These are phyloP conservation scores for Bryconaethiops microstoma DNA, from an alignment of 2,797 vertebrate genomes.

Conservation along the genomic window DNA sequence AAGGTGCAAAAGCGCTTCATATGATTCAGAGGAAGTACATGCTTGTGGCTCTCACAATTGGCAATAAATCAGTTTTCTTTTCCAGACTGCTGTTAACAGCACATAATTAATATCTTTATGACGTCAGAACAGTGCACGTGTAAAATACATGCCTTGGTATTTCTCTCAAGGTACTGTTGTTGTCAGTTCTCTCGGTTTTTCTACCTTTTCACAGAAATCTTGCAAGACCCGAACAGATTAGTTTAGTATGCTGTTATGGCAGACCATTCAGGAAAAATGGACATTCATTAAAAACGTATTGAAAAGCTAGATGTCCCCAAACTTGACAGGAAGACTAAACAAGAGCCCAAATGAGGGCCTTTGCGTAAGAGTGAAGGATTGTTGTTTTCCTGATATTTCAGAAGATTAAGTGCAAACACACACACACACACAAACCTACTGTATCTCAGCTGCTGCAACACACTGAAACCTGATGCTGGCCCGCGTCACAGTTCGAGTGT, in stretches of 20 bases:
- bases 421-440: slow-evolving; percentile 24
- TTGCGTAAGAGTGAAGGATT: neutral
- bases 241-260: neutral
- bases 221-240: neutral
- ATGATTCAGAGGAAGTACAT: too few species aligned
- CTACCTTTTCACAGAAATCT: too few species aligned
- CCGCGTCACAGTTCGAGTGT: slow-evolving; percentile 37
- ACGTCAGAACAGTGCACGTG: too few species aligned
- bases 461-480: slow-evolving; percentile 41
- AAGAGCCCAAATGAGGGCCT: neutral
- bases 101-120: too few species aligned
- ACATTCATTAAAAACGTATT: neutral
- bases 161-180: too few species aligned
- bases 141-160: too few species aligned
- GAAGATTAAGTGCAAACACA: slow-evolving; percentile 28
- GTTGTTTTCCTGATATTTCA: slow-evolving; percentile 21
- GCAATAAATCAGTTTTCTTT: too few species aligned
- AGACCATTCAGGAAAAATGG: neutral
- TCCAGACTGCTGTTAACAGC: too few species aligned
- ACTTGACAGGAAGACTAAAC: slow-evolving; percentile 6
- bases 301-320: neutral
- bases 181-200: too few species aligned
- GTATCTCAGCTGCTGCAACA: slow-evolving; percentile 23
- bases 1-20: neutral
- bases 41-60: too few species aligned